Evolutionary conservation across 1,140 invertebrate species (phyloP), one percentile per base, ranked within the genome.

Genomic region (Lethocerus indicus): DNA sequence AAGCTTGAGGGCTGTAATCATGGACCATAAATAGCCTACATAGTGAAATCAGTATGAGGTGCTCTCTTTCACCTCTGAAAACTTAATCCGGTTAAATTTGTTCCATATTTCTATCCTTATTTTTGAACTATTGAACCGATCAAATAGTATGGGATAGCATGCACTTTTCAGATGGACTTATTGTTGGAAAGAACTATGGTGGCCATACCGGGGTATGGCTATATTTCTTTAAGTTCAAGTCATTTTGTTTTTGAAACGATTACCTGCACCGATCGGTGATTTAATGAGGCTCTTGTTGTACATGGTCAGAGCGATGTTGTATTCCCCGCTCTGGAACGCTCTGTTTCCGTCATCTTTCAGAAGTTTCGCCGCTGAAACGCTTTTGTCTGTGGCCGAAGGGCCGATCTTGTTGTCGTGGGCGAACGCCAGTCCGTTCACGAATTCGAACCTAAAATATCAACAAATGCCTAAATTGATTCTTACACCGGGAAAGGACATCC

Each of bases 331-430:
- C 56, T 81, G 78, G 56, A 90, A 92, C 23, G 72, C 75, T 40
- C 71, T 69, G 60, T 92, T 92, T 16, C 87, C 90, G 50, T 74
- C 67, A 42, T 78, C 72, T 63, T 91, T 86, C 3, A 79, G 63
- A 46, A 69, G 62, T 18, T 71, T 63, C 1, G 85, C 76, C 58
- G 72, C 70, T 47, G 74, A 65, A 7, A 67, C 60, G 62, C 74
- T 71, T 65, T 91, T 91, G 45, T 49, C 29, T 26, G 45, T 32
- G 28, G 52, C 21, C 18, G 25, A 26, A 26, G 18, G 26, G 12
- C 29, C 21, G n/a, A 44, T 44, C 23, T 44, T 16, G 29, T 24
- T 16, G 16, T 27, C 14, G n/a, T 27, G n/a, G 16, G 29, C 42
- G 21, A 7, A 20, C n/a, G 42, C 25, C n/a, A 27, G 25, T 14